phyloP scores from a whole-genome alignment of 1,140 invertebrate species.

The Dinoponera quadriceps region DNA sequence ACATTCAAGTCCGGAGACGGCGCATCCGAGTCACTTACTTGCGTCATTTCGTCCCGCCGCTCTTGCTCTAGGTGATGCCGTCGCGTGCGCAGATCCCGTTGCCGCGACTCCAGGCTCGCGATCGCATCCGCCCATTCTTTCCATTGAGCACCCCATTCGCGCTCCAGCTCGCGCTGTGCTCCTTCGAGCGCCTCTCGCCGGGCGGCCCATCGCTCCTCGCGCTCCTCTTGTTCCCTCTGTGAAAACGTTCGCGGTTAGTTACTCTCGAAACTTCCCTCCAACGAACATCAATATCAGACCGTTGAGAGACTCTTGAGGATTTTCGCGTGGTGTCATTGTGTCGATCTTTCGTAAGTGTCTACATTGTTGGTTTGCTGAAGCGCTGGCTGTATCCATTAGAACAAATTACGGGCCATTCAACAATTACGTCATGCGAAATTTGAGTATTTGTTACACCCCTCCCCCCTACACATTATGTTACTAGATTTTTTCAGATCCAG shows the following conservation, averaged over 20 bases:
- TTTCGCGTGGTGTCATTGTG: too few species aligned
- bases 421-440: too few species aligned
- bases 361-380: too few species aligned
- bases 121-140: conserved; percentile 85
- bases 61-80: conserved; percentile 84
- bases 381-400: too few species aligned
- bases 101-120: conserved; percentile 82
- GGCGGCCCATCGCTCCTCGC: conserved; percentile 85
- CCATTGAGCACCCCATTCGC: conserved; percentile 85
- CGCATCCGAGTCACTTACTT: conserved; percentile 85
- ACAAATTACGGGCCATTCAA: too few species aligned
- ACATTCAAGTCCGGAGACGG: conserved; percentile 81
- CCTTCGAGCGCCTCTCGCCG: conserved; percentile 84
- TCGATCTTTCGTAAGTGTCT: too few species aligned
- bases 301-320: too few species aligned
- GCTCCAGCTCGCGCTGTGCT: conserved; percentile 85
- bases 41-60: conserved; percentile 85
- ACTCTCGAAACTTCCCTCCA: not conserved
- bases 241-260: not conserved
- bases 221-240: conserved; percentile 85
- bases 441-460: too few species aligned
- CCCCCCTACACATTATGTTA: too few species aligned
- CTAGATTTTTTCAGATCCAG: too few species aligned
- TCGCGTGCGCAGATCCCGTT: conserved; percentile 83
- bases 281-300: too few species aligned